Percentiles rank a stretch among this genome's conserved stretches.
phyloP scores from a whole-genome alignment of 2,113 vertebrate species.

The Amphiprion ocellaris region DNA sequence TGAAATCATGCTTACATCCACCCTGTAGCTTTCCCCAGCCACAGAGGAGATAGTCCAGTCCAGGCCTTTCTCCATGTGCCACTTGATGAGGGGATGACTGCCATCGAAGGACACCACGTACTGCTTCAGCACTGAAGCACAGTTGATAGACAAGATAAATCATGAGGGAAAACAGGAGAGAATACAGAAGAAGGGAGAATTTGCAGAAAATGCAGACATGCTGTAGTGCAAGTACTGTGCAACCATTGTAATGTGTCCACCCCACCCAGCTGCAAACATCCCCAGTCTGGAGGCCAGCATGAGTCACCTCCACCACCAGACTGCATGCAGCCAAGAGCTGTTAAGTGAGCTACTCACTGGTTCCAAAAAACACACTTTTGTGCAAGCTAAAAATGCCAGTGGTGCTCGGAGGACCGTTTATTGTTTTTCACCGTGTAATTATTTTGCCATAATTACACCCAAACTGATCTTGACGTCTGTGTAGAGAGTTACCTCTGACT shows the following conservation, averaged over 20 bases:
- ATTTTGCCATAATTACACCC: not conserved
- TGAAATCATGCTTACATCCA: conserved; percentile 64
- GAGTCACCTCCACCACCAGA: conserved; percentile 30
- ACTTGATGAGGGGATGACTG: conserved; percentile 65
- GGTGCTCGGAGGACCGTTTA: not conserved
- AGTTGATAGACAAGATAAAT: rapidly evolving
- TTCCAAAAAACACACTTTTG: not conserved
- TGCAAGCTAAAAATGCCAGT: not conserved
- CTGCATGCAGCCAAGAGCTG: conserved; percentile 11
- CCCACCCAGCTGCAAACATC: conserved; percentile 27
- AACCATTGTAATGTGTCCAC: not conserved
- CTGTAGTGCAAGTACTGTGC: not conserved
- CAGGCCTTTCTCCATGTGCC: conserved; percentile 78
- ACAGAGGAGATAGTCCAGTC: conserved; percentile 79
- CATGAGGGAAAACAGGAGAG: not conserved
- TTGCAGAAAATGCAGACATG: conserved; percentile 6
- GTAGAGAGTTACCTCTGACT: conserved; percentile 31
- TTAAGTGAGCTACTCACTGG: not conserved
- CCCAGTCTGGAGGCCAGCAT: not conserved
- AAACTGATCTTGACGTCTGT: not conserved
- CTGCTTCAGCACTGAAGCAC: conserved; percentile 48
- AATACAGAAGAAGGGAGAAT: not conserved
- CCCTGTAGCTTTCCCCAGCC: conserved; percentile 79
- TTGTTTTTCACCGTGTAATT: not conserved
- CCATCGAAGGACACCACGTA: conserved; percentile 74